Evolutionary conservation across 2,797 vertebrate genomes (phyloP).

Genomic region (Eptatretus atami): DNA sequence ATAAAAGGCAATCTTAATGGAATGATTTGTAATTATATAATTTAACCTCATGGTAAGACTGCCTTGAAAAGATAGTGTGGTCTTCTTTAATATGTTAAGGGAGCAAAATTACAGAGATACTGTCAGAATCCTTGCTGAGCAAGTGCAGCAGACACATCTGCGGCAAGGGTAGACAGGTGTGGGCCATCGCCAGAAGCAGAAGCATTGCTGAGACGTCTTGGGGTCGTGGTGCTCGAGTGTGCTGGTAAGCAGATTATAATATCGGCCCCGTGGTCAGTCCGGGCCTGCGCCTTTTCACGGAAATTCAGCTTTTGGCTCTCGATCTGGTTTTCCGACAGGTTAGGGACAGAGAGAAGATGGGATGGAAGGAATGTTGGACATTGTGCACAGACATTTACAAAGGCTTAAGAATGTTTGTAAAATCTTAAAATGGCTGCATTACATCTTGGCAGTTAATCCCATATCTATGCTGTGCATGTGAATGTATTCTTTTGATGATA

Average conservation of each 20-base stretch:
- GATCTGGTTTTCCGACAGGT: constrained; percentile 21
- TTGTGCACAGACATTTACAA: too few species aligned
- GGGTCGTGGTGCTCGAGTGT: constrained; percentile 37
- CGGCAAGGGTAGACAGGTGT: constrained; percentile 65
- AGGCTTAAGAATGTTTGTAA: too few species aligned
- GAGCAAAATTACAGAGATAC: constrained; percentile 2
- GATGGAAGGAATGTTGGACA: too few species aligned
- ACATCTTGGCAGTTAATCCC: too few species aligned
- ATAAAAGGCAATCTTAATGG: too few species aligned
- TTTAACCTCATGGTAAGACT: too few species aligned
- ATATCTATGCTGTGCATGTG: too few species aligned
- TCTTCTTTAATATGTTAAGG: not conserved
- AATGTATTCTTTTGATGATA: too few species aligned
- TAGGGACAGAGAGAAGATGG: too few species aligned
- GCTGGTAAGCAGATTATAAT: constrained; percentile 47
- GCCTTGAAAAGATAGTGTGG: too few species aligned
- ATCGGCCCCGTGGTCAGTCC: constrained; percentile 69
- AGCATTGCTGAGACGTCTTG: constrained; percentile 59
- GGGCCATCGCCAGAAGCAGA: constrained; percentile 82
- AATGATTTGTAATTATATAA: too few species aligned
- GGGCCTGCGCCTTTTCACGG: constrained; percentile 52
- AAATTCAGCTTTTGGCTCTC: constrained; percentile 72
- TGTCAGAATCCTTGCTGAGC: constrained; percentile 98
- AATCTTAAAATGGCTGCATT: too few species aligned
- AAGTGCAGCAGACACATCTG: constrained; percentile 80